Conservation (phyloP, 92 coral and sea anemone species). For the Parazoanthus darwini region DNA sequence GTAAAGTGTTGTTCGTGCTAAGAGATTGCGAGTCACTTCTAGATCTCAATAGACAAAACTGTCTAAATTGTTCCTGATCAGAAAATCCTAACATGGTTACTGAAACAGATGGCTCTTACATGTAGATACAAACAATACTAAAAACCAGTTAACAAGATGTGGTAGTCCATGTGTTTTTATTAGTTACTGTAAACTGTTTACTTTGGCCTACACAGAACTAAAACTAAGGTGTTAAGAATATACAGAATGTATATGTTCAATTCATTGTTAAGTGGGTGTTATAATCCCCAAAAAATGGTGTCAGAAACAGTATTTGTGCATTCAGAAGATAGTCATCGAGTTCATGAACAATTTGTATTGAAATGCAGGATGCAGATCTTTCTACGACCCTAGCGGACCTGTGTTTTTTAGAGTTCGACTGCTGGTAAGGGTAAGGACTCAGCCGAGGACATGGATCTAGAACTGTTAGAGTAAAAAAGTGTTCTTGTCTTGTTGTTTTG, state of each 20-base stretch:
- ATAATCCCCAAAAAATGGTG: not conserved
- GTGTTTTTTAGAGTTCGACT: too few species aligned
- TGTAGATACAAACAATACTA: not conserved
- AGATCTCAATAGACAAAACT: not conserved
- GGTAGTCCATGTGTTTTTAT: not conserved
- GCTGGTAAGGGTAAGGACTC: too few species aligned
- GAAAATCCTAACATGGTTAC: conserved; percentile 17
- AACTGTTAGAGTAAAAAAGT: too few species aligned
- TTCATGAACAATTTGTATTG: too few species aligned
- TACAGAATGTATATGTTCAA: not conserved
- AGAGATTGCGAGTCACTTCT: not conserved
- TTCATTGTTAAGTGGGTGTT: not conserved
- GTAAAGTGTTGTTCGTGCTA: not conserved
- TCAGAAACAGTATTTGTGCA: too few species aligned
- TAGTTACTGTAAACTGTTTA: not conserved
- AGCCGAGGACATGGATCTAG: too few species aligned
- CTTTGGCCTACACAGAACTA: not conserved
- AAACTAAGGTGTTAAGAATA: conserved; percentile 9
- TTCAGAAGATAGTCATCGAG: too few species aligned
- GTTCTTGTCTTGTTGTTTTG: too few species aligned
- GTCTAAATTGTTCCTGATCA: conserved; percentile 15
- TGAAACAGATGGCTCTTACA: not conserved
- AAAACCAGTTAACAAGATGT: not conserved
- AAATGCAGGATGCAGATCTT: too few species aligned
- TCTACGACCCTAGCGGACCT: too few species aligned